These are phyloP conservation scores for Parascotia fuliginaria DNA, from an alignment of 2,888 invertebrate species.

Conservation along the genomic window DNA sequence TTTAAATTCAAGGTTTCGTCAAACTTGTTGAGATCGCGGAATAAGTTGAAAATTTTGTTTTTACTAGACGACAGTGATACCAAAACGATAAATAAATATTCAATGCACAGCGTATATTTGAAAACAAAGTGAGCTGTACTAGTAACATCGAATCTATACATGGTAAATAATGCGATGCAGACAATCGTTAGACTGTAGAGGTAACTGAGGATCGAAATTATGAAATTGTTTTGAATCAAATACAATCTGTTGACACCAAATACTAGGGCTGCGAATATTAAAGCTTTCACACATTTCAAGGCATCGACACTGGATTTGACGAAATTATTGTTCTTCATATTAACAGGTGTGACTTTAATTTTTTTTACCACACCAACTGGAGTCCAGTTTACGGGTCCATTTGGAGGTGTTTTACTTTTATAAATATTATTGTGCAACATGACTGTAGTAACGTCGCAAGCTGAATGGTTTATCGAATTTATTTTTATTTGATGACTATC, in stretches of 20 bases:
- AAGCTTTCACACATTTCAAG: constrained; percentile 41
- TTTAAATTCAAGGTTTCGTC: constrained; percentile 60
- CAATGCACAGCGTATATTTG: constrained; percentile 46
- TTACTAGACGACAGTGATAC: constrained; percentile 48
- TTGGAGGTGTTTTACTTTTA: constrained; percentile 34
- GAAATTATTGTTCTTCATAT: constrained; percentile 42
- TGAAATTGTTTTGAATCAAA: constrained; percentile 45
- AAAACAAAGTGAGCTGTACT: constrained; percentile 49
- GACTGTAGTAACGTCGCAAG: neutral
- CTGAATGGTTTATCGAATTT: constrained; percentile 6
- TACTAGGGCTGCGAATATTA: constrained; percentile 42
- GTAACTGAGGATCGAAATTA: constrained; percentile 32
- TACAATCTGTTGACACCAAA: constrained; percentile 56
- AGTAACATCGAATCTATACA: constrained; percentile 19
- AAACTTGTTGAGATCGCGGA: constrained; percentile 53
- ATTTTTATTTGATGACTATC: constrained; percentile 4
- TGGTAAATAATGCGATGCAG: constrained; percentile 24
- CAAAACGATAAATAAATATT: constrained; percentile 52
- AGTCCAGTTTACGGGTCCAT: constrained; percentile 41
- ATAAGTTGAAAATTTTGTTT: constrained; percentile 47
- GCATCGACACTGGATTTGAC: constrained; percentile 22
- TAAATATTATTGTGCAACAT: constrained; percentile 27
- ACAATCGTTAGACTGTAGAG: constrained; percentile 35
- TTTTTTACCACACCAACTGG: constrained; percentile 14
- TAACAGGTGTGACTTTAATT: constrained; percentile 50